phyloP scores from a whole-genome alignment of 2,113 vertebrate species.

The Pantherophis guttatus region DNA sequence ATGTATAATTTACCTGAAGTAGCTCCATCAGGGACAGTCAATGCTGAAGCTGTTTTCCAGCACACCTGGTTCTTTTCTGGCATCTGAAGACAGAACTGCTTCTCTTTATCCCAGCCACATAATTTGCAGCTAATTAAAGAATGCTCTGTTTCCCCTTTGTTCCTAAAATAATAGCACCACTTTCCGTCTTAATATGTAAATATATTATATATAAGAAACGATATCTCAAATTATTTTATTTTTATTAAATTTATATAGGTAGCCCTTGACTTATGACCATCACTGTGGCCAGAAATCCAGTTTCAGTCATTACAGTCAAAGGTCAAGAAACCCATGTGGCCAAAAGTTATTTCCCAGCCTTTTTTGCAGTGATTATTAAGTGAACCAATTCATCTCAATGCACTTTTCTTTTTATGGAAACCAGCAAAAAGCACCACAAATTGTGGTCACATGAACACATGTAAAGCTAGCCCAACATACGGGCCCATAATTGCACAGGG shows the following conservation, averaged over 20 bases:
- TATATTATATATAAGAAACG: neutral
- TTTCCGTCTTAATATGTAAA: neutral
- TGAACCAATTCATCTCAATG: neutral
- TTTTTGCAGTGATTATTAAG: neutral
- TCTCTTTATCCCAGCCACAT: conserved; percentile 85
- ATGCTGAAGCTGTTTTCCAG: neutral
- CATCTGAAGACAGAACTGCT: conserved; percentile 76
- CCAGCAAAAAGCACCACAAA: neutral
- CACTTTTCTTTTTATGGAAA: neutral
- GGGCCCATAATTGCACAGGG: neutral
- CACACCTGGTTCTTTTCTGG: conserved; percentile 10
- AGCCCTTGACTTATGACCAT: neutral
- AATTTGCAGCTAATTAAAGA: conserved; percentile 81
- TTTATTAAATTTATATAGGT: neutral
- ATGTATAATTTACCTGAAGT: conserved; percentile 52
- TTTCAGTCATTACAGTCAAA: neutral
- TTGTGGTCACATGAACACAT: neutral
- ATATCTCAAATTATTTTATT: neutral
- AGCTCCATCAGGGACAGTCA: conserved; percentile 2
- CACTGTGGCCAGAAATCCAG: neutral
- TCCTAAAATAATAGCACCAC: conserved; percentile 71
- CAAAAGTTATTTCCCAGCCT: neutral
- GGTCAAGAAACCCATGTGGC: neutral
- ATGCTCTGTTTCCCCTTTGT: conserved; percentile 76
- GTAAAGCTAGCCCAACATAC: neutral